Base-by-base conservation (phyloP, 1,140 invertebrate species). In the Bicyclus anynana region DNA sequence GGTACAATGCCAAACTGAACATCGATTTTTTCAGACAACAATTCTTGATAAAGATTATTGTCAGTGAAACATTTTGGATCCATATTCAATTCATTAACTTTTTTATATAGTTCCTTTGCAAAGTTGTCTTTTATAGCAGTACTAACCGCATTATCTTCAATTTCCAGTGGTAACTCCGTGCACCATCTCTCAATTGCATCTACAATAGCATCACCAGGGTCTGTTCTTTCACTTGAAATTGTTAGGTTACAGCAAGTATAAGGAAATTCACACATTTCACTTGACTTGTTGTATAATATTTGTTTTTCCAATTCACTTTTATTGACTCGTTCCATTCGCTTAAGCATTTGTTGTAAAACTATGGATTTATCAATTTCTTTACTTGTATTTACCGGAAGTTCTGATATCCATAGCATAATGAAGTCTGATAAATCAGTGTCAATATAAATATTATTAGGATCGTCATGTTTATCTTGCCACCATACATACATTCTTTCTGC, bases 171-270 rank as follows among this genome's bases (percentile, higher is more conserved):
- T 33, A 77, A 40, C 16, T 56, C 51, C 17, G 65, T 59, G 38
- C 61, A 65, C 68, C 72, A 77, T 9, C 56, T 42, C 53, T 74
- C 69, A 40, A 80, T 71, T 5, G 60, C 53, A 42, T 77, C 64
- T n/a, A 71, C 56, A 38, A 75, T 67, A 38, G 42, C 12, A 40
- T 58, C 42, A 6, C 60, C 67, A 35, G 65, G 59, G 38, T 62
- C 49, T 48, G 49, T 50, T 21, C 46, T 49, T 17, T 35, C 3
- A 14, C 1, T 21, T 10, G 0, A 37, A 38, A 18, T 23, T n/a
- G 27, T 17, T 46, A 52, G 58, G 48, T 23, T 49, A 42, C 54
- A 56, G 48, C 59, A 66, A 6, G 42, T n/a, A n/a, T 38, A 13
- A 3, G 55, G 55, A 18, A 14, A 33, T 29, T 29, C 17, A 33